Base-by-base conservation (phyloP, 2,797 vertebrate genomes). In the Antennarius maculatus region DNA sequence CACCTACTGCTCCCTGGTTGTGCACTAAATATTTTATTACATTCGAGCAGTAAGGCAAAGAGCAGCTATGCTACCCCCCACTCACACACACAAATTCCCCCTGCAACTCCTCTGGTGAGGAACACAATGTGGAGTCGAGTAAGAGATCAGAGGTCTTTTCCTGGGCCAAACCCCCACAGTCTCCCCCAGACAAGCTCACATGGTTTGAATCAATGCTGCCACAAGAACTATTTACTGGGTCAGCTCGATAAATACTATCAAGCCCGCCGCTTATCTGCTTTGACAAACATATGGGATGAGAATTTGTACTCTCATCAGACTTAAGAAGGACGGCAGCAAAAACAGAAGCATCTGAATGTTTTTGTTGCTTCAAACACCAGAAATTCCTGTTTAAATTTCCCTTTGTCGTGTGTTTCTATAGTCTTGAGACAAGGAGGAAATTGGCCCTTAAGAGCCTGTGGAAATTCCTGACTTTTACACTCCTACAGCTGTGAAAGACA, bases 161-260 rank as follows among this genome's bases (percentile, higher is more conserved):
- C 88, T 89, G 87, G 78, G 77, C 84, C 83, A 82, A 77, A 71
- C 83, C 82, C 83, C 82, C 79, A 80, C 69, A 46, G 63, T 51
- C 83, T 62, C 80, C 64, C 64, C 68, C 77, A 80, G 80, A 89
- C 69, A 2, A 71, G 86, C 88, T 92, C 91, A 92, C 89, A 91
- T 92, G 91, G 89, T 91, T 91, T 82, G 81, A 91, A 92, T 92
- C 90, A 91, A 90, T 89, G 88, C 81, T 31, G 81, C 90, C 82
- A 80, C 77, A 75, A 74, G 80, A 85, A 64, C 78, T 28, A 69
- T 80, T 85, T 66, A 75, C 53, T 68, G 76, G 81, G 75, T 69
- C 77, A 27, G 61, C 63, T 82, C 76, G 55, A 90, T 86, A 86
- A 86, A 80, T 62, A 71, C 71, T 50, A 76, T 69, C 60, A 68